Percentiles rank a stretch among this genome's conserved stretches.
phyloP scores from a whole-genome alignment of 2,797 vertebrate genomes.

The Sciurus vulgaris region DNA sequence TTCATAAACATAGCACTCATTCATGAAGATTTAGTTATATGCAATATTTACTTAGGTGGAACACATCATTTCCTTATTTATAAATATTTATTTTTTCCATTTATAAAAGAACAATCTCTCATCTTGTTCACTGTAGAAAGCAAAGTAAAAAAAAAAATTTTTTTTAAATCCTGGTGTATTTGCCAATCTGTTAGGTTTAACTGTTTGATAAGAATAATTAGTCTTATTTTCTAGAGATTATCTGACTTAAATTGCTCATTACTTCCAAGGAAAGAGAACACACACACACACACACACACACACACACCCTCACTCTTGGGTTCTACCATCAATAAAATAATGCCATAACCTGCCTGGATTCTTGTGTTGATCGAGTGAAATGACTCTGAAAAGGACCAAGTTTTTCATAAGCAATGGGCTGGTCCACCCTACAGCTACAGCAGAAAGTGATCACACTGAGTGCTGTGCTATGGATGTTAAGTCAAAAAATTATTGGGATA shows the following conservation, averaged over 20 bases:
- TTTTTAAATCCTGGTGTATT: conserved; percentile 1
- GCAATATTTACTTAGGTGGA: neutral
- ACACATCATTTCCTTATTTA: conserved; percentile 22
- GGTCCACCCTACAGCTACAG: neutral
- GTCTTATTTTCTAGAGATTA: conserved; percentile 44
- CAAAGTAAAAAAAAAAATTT: too few relatives aligned
- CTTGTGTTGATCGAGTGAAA: neutral
- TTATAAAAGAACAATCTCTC: conserved; percentile 6
- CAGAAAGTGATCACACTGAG: neutral
- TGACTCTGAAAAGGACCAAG: neutral
- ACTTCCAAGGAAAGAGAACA: neutral
- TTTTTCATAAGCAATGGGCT: neutral
- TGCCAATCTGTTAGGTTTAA: conserved; percentile 46
- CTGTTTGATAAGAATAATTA: conserved; percentile 55
- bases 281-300: neutral
- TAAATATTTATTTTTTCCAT: conserved; percentile 37
- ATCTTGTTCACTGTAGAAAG: conserved; percentile 44
- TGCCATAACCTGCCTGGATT: neutral
- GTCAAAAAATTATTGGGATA: neutral
- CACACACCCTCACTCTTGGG: neutral
- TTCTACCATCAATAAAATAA: neutral
- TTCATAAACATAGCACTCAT: neutral
- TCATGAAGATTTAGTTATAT: neutral
- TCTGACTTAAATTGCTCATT: conserved; percentile 52
- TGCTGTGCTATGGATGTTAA: neutral